Conservation (phyloP, 2,888 invertebrate genomes). For the Pachycephus smyrnensis region DNA sequence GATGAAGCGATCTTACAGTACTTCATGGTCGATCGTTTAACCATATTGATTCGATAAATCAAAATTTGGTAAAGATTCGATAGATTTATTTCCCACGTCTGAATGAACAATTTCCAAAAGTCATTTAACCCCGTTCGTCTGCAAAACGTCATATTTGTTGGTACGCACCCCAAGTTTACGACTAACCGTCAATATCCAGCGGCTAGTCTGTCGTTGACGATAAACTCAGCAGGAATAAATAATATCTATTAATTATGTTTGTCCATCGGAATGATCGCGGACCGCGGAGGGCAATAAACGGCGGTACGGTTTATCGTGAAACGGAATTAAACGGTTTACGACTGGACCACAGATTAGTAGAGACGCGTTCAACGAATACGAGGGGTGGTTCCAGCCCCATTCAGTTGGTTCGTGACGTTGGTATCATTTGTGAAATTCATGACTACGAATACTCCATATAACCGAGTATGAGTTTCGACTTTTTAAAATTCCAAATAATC, state of each 20-base stretch:
- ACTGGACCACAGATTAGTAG: slow-evolving; percentile 67
- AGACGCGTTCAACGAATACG: slow-evolving; percentile 61
- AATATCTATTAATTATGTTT: slow-evolving; percentile 64
- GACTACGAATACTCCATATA: too few relatives aligned
- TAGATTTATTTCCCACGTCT: neutral
- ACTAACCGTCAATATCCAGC: too few relatives aligned
- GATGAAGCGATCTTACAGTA: too few relatives aligned
- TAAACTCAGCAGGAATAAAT: slow-evolving; percentile 52
- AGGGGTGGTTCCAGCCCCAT: slow-evolving; percentile 41
- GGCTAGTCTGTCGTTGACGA: slow-evolving; percentile 20
- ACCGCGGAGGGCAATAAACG: slow-evolving; percentile 53
- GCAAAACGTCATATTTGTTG: too few relatives aligned
- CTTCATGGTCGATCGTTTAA: too few relatives aligned
- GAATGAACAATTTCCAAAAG: neutral
- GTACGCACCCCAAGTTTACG: too few relatives aligned
- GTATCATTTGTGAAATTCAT: too few relatives aligned
- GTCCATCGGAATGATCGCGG: slow-evolving; percentile 44
- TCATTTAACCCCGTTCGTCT: too few relatives aligned
- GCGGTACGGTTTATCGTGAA: slow-evolving; percentile 64
- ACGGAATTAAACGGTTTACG: slow-evolving; percentile 68
- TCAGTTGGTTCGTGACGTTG: neutral
- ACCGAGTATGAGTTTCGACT: too few relatives aligned
- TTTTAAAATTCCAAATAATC: too few relatives aligned
- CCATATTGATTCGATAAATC: too few relatives aligned
- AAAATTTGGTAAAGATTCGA: too few relatives aligned